These are phyloP conservation scores for Conus canariensis DNA, from an alignment of 2,888 invertebrate genomes.

Conservation along the genomic window DNA sequence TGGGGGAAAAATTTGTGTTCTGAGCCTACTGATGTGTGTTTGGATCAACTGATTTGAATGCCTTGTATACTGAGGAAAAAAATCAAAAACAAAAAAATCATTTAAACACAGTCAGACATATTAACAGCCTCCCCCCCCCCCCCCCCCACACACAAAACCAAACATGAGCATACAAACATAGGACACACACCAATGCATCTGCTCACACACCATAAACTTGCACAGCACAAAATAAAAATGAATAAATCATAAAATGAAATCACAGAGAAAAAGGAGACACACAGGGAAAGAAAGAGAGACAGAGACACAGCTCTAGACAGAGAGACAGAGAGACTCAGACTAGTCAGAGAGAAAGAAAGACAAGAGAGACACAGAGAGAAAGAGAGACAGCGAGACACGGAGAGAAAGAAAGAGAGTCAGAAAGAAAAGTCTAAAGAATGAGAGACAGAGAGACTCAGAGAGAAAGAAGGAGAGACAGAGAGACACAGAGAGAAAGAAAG, in stretches of 20 bases:
- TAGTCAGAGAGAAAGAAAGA: not conserved
- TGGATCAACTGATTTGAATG: too few relatives aligned
- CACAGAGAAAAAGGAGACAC: not conserved
- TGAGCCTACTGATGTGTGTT: too few relatives aligned
- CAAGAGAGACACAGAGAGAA: not conserved
- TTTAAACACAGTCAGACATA: too few relatives aligned
- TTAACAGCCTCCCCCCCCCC: not conserved
- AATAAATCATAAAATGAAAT: too few relatives aligned
- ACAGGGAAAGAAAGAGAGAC: not conserved
- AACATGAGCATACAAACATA: not conserved
- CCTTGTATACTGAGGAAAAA: too few relatives aligned
- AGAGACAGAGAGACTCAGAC: not conserved
- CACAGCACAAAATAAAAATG: too few relatives aligned
- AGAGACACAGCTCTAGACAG: not conserved
- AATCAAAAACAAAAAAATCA: too few relatives aligned
- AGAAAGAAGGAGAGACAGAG: not conserved
- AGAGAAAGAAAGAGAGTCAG: too few relatives aligned
- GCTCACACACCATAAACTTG: not conserved
- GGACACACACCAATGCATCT: not conserved
- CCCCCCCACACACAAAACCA: not conserved
- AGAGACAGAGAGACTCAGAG: not conserved
- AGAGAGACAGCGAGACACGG: not conserved
- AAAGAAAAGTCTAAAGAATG: not conserved
- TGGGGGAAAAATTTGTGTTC: too few relatives aligned
- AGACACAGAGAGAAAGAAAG: not conserved